phyloP scores from a whole-genome alignment of 2,113 vertebrate species.

The Rhea americana region DNA sequence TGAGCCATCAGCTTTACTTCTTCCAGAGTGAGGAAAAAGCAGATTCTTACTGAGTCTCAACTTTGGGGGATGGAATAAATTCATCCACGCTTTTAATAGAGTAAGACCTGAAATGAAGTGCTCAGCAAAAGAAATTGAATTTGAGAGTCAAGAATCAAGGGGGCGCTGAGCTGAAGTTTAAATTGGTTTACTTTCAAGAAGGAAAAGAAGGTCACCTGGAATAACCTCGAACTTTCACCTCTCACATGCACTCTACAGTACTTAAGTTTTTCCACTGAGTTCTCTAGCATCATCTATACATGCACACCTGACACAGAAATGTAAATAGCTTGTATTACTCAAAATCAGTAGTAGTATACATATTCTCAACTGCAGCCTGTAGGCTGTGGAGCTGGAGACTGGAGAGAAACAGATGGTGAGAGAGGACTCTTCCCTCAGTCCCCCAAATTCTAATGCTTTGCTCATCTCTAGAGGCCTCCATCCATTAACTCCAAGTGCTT shows the following conservation, averaged over 20 bases:
- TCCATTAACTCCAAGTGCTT: not conserved
- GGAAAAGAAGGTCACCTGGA: not conserved
- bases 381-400: not conserved
- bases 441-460: not conserved
- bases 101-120: not conserved
- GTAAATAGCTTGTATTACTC: not conserved
- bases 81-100: not conserved
- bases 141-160: not conserved
- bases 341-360: not conserved
- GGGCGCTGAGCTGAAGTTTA: not conserved
- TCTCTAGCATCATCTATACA: not conserved
- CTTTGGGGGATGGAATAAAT: not conserved
- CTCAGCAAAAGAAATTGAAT: not conserved
- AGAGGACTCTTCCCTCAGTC: not conserved
- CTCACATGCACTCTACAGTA: not conserved
- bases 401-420: rapidly evolving
- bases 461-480: not conserved
- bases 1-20: not conserved
- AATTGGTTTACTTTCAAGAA: not conserved
- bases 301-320: not conserved
- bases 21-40: not conserved
- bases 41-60: not conserved
- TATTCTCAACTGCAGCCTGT: not conserved
- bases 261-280: not conserved
- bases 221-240: not conserved